Percentiles rank a stretch among this genome's conserved stretches.
phyloP scores from a whole-genome alignment of 1,140 invertebrate genomes.

The Hyposmocoma kahamanoa region DNA sequence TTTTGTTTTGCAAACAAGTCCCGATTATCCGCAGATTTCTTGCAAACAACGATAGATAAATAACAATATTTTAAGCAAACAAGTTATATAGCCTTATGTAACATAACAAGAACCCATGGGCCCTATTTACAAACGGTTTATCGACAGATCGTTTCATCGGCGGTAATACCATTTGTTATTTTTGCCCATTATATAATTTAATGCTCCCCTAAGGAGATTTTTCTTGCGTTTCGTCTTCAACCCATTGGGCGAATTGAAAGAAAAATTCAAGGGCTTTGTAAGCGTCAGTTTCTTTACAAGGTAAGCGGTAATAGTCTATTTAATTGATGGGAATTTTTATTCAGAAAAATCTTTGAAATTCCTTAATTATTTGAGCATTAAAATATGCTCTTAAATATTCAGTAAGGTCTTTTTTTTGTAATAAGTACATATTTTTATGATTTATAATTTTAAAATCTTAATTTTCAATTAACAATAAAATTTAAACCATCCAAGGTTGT shows the following conservation, averaged over 20 bases:
- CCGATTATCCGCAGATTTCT: slow-evolving; percentile 58
- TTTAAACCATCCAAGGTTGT: too few species aligned
- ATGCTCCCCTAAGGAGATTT: slow-evolving; percentile 50
- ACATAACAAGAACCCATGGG: slow-evolving; percentile 46
- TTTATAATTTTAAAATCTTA: too few species aligned
- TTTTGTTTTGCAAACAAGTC: slow-evolving; percentile 31
- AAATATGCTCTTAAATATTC: too few species aligned
- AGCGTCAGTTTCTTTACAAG: too few species aligned
- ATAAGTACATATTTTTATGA: too few species aligned
- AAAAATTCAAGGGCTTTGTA: slow-evolving; percentile 45
- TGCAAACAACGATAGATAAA: slow-evolving; percentile 66
- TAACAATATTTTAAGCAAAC: slow-evolving; percentile 67
- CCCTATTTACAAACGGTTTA: slow-evolving; percentile 47
- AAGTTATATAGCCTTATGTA: slow-evolving; percentile 61
- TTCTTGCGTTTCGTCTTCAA: slow-evolving; percentile 52
- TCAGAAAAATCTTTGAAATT: too few species aligned
- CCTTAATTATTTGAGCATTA: too few species aligned
- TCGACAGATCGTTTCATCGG: slow-evolving; percentile 58
- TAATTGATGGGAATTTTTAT: too few species aligned
- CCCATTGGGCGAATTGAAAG: slow-evolving; percentile 55
- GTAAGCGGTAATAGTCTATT: too few species aligned
- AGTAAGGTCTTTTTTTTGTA: too few species aligned
- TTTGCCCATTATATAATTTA: slow-evolving; percentile 68
- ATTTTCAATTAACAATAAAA: too few species aligned
- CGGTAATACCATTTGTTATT: slow-evolving; percentile 63